Evolutionary conservation across 1,140 invertebrate genomes (phyloP).

Genomic region (Colletes gigas): DNA sequence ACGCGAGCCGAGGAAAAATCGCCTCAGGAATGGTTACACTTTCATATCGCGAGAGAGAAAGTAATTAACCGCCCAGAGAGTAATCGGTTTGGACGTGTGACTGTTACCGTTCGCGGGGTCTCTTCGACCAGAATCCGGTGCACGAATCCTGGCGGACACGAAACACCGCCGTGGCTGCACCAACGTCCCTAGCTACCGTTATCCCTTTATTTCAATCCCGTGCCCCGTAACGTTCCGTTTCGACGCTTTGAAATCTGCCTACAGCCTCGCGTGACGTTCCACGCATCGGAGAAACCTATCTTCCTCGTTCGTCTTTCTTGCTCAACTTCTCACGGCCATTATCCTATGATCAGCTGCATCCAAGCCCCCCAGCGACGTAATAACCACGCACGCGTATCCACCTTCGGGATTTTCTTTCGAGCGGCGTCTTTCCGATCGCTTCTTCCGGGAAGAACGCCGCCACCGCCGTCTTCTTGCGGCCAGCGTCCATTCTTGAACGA

Average conservation of each 20-base stretch:
- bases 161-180: neutral
- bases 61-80: conserved; percentile 15
- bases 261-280: conserved; percentile 17
- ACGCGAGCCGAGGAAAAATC: neutral
- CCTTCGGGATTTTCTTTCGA: conserved; percentile 32
- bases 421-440: conserved; percentile 16
- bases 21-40: neutral
- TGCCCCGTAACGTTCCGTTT: conserved; percentile 21
- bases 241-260: conserved; percentile 1
- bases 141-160: neutral
- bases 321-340: conserved; percentile 47
- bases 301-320: conserved; percentile 18
- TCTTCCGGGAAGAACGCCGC: conserved; percentile 25
- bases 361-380: conserved; percentile 29
- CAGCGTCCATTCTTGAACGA: neutral
- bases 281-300: conserved; percentile 4
- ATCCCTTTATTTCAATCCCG: conserved; percentile 35
- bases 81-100: neutral
- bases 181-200: conserved; percentile 31
- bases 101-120: neutral
- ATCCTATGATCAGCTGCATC: conserved; percentile 42
- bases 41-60: conserved; percentile 16
- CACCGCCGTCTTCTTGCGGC: no score
- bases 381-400: conserved; percentile 33
- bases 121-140: neutral